Evolutionary conservation across 2,888 invertebrate genomes (phyloP).

Genomic region (Nephrotoma guestfalica): DNA sequence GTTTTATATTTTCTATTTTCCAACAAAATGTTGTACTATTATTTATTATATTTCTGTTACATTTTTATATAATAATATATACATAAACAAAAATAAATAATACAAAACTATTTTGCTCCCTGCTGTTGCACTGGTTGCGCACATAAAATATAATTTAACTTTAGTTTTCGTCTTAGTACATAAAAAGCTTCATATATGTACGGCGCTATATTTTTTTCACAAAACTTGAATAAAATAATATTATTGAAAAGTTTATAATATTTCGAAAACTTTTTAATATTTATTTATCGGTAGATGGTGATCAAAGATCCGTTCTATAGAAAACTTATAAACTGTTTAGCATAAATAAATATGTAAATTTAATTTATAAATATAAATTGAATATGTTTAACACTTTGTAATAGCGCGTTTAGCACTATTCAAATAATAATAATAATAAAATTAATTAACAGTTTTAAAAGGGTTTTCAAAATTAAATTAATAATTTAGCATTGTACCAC

Average conservation of each 20-base stretch:
- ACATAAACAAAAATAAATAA: not conserved
- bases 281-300: not conserved
- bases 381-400: not conserved
- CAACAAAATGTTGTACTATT: not conserved
- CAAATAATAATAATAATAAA: too few species aligned
- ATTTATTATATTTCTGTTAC: not conserved
- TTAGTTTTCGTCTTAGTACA: not conserved
- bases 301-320: not conserved
- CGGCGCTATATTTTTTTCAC: not conserved
- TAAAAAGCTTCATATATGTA: not conserved
- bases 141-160: constrained; percentile 2
- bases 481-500: not conserved
- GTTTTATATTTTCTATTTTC: not conserved
- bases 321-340: not conserved
- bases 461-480: not conserved
- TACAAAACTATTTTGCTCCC: not conserved
- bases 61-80: not conserved
- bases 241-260: not conserved
- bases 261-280: not conserved
- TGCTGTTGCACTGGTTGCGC: constrained; percentile 1
- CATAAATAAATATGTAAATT: not conserved
- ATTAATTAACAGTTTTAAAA: not conserved
- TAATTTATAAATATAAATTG: not conserved
- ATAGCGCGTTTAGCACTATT: too few species aligned
- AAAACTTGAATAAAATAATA: not conserved